Base-by-base conservation (phyloP, 2,113 vertebrate genomes). In the Regulus satrapa region DNA sequence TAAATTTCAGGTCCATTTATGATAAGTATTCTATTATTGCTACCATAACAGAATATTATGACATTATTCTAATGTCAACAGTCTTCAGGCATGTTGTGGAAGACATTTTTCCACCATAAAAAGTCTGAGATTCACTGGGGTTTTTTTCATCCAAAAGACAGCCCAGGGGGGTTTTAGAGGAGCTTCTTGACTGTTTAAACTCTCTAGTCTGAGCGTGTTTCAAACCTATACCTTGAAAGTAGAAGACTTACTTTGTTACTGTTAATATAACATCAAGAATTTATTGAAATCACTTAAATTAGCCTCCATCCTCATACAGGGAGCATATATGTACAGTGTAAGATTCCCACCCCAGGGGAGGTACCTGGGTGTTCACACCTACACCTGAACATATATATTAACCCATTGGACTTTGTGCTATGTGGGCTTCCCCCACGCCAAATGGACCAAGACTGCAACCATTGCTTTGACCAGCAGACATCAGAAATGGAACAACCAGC, bases 91-190 rank as follows among this genome's bases (percentile, higher is more conserved):
- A 29, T 80, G 6, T 38, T 38, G 19, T 82, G 18, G 32, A 86
- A 54, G 32, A 73, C 28, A 77, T 41, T 61, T 84, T 72, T 80
- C 26, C 12, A 54, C 34, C 24, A 52, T 62, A 58, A 91, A 52
- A 85, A 32, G 6, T 49, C 54, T 21, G 48, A 56, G 9, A 46
- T 88, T 41, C 7, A 0, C 85, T n/a, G n/a, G n/a, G 46, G 9
- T 38, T 38, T 76, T 88, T 82, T 80, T 62, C 4, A 62, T 61
- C 29, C 25, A 52, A 46, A 92, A 83, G 29, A 55, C 26, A 63
- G 4, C 14, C 3, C 1, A 1, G 9, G 4, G 11, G 1, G 0
- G 2, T 18, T 76, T 31, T 29, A 61, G 36, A 55, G 18, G 28
- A 88, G 67, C 32, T 78, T 63, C 85, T 88, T 92, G 25, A 14